A percentile compares a stretch with the other conserved stretches of the same genome.
Conservation (phyloP, 2,113 vertebrate genomes). For the Ciconia stormi region DNA sequence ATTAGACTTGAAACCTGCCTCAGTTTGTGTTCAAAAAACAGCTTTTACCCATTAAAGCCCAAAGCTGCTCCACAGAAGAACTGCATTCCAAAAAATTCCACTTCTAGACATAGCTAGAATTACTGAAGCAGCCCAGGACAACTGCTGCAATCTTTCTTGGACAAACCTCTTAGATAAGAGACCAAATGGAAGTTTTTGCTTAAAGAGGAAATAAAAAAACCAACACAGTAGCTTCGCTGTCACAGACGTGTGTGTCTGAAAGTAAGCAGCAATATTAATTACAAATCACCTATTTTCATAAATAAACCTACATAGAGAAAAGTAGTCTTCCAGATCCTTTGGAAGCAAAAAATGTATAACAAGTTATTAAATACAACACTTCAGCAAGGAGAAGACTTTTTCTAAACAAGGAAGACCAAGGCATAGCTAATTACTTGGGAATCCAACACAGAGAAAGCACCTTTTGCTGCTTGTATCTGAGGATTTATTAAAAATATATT, state of each 20-base stretch:
- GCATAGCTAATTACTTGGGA: conserved; percentile 54
- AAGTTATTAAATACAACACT: conserved; percentile 7
- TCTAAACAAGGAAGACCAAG: conserved; percentile 13
- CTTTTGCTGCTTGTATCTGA: conserved; percentile 42
- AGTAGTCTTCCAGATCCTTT: neutral
- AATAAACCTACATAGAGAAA: conserved; percentile 19
- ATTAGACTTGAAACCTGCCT: neutral
- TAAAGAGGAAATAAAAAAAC: neutral
- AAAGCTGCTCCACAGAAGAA: neutral
- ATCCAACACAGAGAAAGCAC: conserved; percentile 30
- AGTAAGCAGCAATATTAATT: conserved; percentile 1
- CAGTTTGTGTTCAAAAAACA: neutral
- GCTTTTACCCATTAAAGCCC: neutral
- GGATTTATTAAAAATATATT: conserved; percentile 43
- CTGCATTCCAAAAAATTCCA: neutral
- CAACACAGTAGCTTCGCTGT: neutral
- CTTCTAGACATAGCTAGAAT: neutral
- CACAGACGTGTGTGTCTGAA: neutral
- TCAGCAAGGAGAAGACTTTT: neutral
- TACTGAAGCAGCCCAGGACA: neutral
- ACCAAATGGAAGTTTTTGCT: neutral
- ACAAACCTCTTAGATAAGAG: neutral
- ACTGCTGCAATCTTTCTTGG: neutral
- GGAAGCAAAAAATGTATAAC: neutral
- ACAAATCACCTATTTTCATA: conserved; percentile 2